phyloP scores from a whole-genome alignment of 2,888 invertebrate species.

The Mythimna ferrago region DNA sequence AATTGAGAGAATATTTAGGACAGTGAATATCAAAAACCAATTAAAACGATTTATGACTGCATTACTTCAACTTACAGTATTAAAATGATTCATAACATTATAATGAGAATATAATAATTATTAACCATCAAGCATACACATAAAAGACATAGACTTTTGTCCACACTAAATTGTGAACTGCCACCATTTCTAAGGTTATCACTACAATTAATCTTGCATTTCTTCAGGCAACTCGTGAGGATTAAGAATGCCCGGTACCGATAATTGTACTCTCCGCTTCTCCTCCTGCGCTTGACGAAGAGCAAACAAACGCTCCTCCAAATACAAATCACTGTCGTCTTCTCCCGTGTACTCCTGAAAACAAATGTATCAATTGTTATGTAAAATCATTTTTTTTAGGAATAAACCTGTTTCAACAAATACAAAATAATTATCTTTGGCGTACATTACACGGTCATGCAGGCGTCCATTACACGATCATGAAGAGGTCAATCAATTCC shows the following conservation, averaged over 20 bases:
- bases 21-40: conserved; percentile 41
- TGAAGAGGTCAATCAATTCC: neutral
- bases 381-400: neutral
- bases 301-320: conserved; percentile 98
- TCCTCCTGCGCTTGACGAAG: conserved; percentile 97
- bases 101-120: conserved; percentile 49
- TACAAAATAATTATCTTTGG: neutral
- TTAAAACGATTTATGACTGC: conserved; percentile 44
- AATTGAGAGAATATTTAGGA: conserved; percentile 44
- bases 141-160: conserved; percentile 53
- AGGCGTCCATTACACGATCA: too few relatives aligned
- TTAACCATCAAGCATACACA: conserved; percentile 59
- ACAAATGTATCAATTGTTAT: neutral
- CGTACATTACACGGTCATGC: too few relatives aligned
- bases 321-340: conserved; percentile 98
- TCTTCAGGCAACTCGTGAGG: conserved; percentile 98
- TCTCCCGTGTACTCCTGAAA: conserved; percentile 99
- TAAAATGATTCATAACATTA: conserved; percentile 50
- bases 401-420: neutral
- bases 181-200: conserved; percentile 71
- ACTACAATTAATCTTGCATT: conserved; percentile 95
- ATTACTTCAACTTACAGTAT: conserved; percentile 39
- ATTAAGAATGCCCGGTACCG: conserved; percentile 98
- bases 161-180: conserved; percentile 72
- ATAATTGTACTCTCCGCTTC: conserved; percentile 97